These are phyloP conservation scores for Scortum barcoo DNA, from an alignment of 2,113 vertebrate genomes.

Conservation along the genomic window DNA sequence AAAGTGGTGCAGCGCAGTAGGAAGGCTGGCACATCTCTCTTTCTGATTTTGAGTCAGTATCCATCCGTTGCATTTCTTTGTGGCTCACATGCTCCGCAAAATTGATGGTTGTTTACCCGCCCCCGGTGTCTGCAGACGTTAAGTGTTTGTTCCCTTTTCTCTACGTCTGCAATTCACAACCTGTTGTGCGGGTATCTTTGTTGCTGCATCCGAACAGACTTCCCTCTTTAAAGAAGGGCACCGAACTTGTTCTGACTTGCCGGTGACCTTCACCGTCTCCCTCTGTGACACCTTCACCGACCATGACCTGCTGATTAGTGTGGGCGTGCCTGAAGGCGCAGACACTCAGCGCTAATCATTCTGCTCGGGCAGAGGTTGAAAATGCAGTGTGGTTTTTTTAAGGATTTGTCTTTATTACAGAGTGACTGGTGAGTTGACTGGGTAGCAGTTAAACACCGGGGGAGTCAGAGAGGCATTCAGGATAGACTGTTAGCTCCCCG, in stretches of 20 bases:
- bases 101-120: slow-evolving; percentile 29
- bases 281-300: slow-evolving; percentile 32
- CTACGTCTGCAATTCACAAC: slow-evolving; percentile 3
- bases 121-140: slow-evolving; percentile 26
- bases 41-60: slow-evolving; percentile 55
- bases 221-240: not conserved
- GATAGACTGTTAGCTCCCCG: slow-evolving; percentile 8
- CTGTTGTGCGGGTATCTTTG: not conserved
- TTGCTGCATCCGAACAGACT: not conserved
- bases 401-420: slow-evolving; percentile 32
- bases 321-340: slow-evolving; percentile 31
- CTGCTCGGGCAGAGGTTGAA: slow-evolving; percentile 27
- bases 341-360: slow-evolving; percentile 15
- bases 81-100: slow-evolving; percentile 5
- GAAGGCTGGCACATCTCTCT: slow-evolving; percentile 42
- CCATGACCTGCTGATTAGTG: slow-evolving; percentile 43
- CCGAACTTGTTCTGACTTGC: slow-evolving; percentile 17
- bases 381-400: slow-evolving; percentile 23
- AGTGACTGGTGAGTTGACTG: slow-evolving; percentile 1
- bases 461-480: slow-evolving; percentile 1
- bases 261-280: slow-evolving; percentile 30
- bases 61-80: slow-evolving; percentile 6
- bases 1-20: slow-evolving; percentile 40
- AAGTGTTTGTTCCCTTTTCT: not conserved
- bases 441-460: slow-evolving; percentile 16